Percentiles rank a stretch among this genome's conserved stretches.
Conservation (phyloP, 2,113 vertebrate species). For the Psilopsiagon aymara region DNA sequence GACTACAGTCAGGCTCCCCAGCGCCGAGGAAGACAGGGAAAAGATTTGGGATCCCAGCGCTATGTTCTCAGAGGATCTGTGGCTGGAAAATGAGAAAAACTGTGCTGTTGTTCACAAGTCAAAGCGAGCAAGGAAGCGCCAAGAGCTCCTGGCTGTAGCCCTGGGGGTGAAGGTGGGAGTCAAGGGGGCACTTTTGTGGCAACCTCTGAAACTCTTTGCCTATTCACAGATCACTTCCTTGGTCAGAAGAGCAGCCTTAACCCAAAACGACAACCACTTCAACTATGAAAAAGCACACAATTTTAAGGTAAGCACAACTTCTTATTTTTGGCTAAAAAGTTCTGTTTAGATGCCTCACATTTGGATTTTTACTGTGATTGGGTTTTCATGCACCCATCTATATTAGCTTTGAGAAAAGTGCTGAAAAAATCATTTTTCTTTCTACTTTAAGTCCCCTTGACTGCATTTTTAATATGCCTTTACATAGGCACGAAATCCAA, state of each 20-base stretch:
- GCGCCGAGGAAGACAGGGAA: conserved; percentile 75
- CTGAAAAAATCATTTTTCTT: background rate
- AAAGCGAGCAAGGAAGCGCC: conserved; percentile 85
- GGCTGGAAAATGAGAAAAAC: conserved; percentile 80
- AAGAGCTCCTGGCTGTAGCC: conserved; percentile 91
- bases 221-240: conserved; percentile 96
- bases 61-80: conserved; percentile 77
- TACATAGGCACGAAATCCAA: background rate
- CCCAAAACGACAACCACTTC: conserved; percentile 90
- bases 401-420: background rate
- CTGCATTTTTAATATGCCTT: background rate
- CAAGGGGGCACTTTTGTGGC: conserved; percentile 89
- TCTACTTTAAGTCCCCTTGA: background rate
- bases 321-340: background rate
- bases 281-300: conserved; percentile 98
- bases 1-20: conserved; percentile 62
- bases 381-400: background rate
- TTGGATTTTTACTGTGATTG: background rate
- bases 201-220: conserved; percentile 96
- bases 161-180: conserved; percentile 90
- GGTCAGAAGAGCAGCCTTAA: conserved; percentile 89
- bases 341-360: background rate
- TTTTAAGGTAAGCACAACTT: conserved; percentile 90
- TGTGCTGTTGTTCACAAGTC: conserved; percentile 81
- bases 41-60: conserved; percentile 76